These are phyloP conservation scores for Tyrophagus putrescentiae DNA, from an alignment of 1,140 invertebrate species.

Conservation along the genomic window DNA sequence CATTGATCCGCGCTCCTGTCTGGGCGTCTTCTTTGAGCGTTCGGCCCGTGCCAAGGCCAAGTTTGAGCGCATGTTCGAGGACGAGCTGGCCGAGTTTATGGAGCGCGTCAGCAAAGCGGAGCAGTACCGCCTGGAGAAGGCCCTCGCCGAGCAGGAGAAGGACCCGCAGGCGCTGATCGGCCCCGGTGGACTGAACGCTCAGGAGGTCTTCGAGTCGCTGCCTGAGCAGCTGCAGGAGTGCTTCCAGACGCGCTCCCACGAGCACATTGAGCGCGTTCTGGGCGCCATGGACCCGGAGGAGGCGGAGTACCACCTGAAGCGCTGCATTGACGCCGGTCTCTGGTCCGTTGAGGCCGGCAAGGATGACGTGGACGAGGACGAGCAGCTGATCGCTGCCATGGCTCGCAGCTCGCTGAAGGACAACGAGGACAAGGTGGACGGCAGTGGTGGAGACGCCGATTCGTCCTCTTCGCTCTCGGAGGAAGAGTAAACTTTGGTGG, in stretches of 20 bases:
- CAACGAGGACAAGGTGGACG: too few relatives aligned
- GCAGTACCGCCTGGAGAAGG: constrained; percentile 69
- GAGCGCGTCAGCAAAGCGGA: constrained; percentile 69
- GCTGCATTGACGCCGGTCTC: neutral
- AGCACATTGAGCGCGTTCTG: constrained; percentile 70
- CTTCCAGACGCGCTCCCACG: constrained; percentile 68
- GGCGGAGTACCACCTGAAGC: constrained; percentile 2
- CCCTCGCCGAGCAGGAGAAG: constrained; percentile 58
- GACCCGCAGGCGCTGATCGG: constrained; percentile 72
- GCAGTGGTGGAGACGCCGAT: too few relatives aligned
- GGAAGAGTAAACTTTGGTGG: too few relatives aligned
- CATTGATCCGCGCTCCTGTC: constrained; percentile 75
- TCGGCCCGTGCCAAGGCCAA: constrained; percentile 77
- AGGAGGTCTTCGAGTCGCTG: constrained; percentile 86
- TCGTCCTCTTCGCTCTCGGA: too few relatives aligned
- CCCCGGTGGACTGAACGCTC: constrained; percentile 89
- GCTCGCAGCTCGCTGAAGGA: too few relatives aligned
- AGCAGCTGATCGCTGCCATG: too few relatives aligned
- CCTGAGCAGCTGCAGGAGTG: constrained; percentile 56
- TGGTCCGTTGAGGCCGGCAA: neutral
- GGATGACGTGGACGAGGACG: neutral
- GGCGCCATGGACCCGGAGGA: constrained; percentile 56
- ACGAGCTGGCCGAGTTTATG: constrained; percentile 80
- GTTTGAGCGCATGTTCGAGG: constrained; percentile 85
- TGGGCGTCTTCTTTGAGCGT: constrained; percentile 62